A percentile compares a stretch with the other conserved stretches of the same genome.
Evolutionary conservation across 2,888 invertebrate genomes (phyloP).

Genomic region (Drosophila sordidula): DNA sequence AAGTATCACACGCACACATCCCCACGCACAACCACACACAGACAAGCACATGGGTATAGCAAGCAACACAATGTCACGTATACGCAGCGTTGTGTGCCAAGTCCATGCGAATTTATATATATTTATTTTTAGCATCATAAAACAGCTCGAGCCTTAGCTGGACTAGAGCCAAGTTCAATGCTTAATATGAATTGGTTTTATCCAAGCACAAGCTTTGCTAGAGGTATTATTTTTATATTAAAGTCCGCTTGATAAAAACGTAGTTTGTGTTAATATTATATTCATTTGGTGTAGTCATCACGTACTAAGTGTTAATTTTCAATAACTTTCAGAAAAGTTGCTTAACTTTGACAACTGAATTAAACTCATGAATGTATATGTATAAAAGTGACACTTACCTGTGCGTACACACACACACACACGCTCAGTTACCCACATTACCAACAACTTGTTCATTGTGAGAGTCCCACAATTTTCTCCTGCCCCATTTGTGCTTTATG

Average conservation of each 20-base stretch:
- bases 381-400: constrained; percentile 16
- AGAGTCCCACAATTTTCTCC: not conserved
- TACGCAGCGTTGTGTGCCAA: constrained; percentile 53
- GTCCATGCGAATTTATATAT: constrained; percentile 52
- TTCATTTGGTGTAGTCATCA: not conserved
- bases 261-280: not conserved
- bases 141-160: constrained; percentile 25
- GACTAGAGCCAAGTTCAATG: constrained; percentile 28
- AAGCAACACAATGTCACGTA: constrained; percentile 60
- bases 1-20: constrained; percentile 14
- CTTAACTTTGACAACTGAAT: not conserved
- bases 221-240: constrained; percentile 8
- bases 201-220: not conserved
- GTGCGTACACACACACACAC: not conserved
- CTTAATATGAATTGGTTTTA: constrained; percentile 28
- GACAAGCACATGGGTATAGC: constrained; percentile 10
- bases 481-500: constrained; percentile 21
- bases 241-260: not conserved
- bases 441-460: constrained; percentile 1
- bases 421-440: not conserved
- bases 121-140: constrained; percentile 55
- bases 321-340: constrained; percentile 1
- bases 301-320: constrained; percentile 1
- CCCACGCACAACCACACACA: constrained; percentile 12
- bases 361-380: constrained; percentile 2